Percentiles rank a stretch among this genome's conserved stretches.
These are phyloP conservation scores for Orthonychiurus folsomi DNA, from an alignment of 2,888 invertebrate species.

Conservation along the genomic window DNA sequence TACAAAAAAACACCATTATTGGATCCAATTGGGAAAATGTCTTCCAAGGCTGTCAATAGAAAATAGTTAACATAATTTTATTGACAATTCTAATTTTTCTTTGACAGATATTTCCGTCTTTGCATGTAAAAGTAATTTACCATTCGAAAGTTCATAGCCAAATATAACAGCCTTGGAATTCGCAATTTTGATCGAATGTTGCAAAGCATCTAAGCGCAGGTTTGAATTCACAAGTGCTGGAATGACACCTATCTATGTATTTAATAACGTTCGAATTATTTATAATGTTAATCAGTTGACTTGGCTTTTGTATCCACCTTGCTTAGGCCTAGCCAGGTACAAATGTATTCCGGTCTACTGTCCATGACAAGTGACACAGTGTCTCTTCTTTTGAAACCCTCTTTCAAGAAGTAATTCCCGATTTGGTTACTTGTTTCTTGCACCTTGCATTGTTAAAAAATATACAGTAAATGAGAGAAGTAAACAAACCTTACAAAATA, in stretches of 20 bases:
- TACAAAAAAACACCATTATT: slow-evolving; percentile 4
- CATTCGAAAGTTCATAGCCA: slow-evolving; percentile 41
- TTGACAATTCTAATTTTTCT: too few species aligned
- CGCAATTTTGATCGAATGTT: slow-evolving; percentile 48
- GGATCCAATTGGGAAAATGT: neutral
- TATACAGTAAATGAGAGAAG: too few species aligned
- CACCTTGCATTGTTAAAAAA: neutral
- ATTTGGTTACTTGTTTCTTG: slow-evolving; percentile 58
- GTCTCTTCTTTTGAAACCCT: slow-evolving; percentile 78
- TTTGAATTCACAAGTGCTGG: slow-evolving; percentile 52
- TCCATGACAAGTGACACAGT: slow-evolving; percentile 81
- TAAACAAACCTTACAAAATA: too few species aligned
- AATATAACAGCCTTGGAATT: slow-evolving; percentile 48
- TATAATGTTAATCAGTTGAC: neutral
- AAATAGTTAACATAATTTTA: too few species aligned
- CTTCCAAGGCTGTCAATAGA: slow-evolving; percentile 1
- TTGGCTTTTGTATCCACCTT: slow-evolving; percentile 47
- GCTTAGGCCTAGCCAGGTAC: slow-evolving; percentile 84
- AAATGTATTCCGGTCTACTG: slow-evolving; percentile 84
- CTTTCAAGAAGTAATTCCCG: slow-evolving; percentile 65
- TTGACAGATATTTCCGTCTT: too few species aligned
- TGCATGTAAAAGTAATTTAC: slow-evolving; percentile 17
- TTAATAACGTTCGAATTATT: neutral
- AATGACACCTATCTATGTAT: slow-evolving; percentile 31
- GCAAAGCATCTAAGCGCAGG: slow-evolving; percentile 46